Evolutionary conservation across 2,888 invertebrate species (phyloP).

Genomic region (Hydroisotoma schaefferi): DNA sequence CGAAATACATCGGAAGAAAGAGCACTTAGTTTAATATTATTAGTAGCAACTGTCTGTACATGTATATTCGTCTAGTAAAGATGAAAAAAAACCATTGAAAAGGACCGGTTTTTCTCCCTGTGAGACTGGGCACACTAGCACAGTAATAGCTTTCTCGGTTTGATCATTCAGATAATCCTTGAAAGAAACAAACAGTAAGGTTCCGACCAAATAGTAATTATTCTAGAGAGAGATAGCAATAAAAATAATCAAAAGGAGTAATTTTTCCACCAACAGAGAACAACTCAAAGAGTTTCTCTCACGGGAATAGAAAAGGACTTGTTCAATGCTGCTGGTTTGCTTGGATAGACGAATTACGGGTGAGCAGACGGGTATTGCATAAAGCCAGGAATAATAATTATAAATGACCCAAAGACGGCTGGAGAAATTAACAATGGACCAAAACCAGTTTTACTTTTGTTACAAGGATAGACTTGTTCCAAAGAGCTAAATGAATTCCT

Average conservation of each 20-base stretch:
- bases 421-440: constrained; percentile 6
- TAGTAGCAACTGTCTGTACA: not conserved
- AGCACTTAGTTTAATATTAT: not conserved
- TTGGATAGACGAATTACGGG: not conserved
- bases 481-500: constrained; percentile 2
- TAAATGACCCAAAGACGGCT: not conserved
- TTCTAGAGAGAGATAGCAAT: not conserved
- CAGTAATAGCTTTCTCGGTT: constrained; percentile 10
- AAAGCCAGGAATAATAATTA: not conserved
- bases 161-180: constrained; percentile 1
- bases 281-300: too few relatives aligned
- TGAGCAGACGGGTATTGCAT: not conserved
- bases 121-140: not conserved
- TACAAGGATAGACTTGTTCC: not conserved
- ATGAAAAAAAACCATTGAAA: not conserved
- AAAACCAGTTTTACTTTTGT: constrained; percentile 1
- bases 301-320: constrained; percentile 4
- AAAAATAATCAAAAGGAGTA: not conserved
- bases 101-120: not conserved
- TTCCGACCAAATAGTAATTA: not conserved
- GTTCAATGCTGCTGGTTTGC: not conserved
- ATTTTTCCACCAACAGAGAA: not conserved
- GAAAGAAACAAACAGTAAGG: not conserved
- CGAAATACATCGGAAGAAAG: not conserved
- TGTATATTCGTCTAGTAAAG: not conserved